Evolutionary conservation across 2,888 invertebrate genomes (phyloP).

Genomic region (Ditylenchus weischeri): DNA sequence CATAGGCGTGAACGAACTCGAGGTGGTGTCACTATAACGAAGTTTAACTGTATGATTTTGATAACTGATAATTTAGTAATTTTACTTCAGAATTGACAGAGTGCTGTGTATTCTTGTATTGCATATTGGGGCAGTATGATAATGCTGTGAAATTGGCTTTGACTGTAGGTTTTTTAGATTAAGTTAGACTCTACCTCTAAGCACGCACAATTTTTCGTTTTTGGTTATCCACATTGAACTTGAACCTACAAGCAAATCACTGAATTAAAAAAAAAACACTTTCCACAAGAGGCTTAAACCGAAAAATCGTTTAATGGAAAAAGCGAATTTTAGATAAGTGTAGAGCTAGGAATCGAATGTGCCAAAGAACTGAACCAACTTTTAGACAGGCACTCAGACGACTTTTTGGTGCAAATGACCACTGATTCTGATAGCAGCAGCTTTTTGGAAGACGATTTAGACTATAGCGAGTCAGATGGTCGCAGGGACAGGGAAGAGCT

Average conservation of each 20-base stretch:
- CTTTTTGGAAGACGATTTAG: too few relatives aligned
- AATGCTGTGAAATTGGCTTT: constrained; percentile 87
- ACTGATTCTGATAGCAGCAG: background rate
- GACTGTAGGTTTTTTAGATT: constrained; percentile 48
- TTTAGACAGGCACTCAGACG: constrained; percentile 12
- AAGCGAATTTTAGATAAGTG: constrained; percentile 30
- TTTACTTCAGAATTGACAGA: constrained; percentile 32
- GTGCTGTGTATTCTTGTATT: constrained; percentile 67
- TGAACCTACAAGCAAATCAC: too few relatives aligned
- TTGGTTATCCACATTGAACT: too few relatives aligned
- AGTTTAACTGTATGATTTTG: too few relatives aligned
- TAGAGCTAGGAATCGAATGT: constrained; percentile 42
- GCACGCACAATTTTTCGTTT: too few relatives aligned
- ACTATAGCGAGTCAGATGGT: background rate
- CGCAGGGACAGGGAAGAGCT: constrained; percentile 25
- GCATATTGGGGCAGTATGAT: constrained; percentile 79
- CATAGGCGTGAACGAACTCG: too few relatives aligned
- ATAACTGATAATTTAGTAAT: background rate
- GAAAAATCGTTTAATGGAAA: background rate
- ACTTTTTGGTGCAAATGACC: background rate
- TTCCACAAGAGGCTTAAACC: too few relatives aligned
- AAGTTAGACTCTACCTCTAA: too few relatives aligned
- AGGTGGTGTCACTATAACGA: too few relatives aligned
- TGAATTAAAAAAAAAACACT: too few relatives aligned
- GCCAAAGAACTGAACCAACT: constrained; percentile 32